A percentile compares a stretch with the other conserved stretches of the same genome.
Conservation (phyloP, 2,888 invertebrate genomes). For the Erpobdella octoculata region DNA sequence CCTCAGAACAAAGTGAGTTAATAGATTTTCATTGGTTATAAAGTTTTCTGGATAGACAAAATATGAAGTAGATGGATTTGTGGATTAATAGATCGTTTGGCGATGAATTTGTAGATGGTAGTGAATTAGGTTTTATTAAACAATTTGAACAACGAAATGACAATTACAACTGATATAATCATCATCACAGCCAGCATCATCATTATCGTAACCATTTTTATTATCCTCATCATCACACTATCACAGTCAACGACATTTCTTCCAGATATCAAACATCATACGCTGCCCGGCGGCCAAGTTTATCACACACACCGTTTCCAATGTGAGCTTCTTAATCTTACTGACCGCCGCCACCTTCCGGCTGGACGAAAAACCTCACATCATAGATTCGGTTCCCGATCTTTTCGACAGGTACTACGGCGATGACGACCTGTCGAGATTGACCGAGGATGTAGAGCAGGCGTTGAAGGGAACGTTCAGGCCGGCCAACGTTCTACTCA, state of each 20-base stretch:
- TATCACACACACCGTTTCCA: conserved; percentile 63
- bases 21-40: no score
- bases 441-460: conserved; percentile 39
- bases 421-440: conserved; percentile 40
- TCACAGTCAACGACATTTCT: neutral
- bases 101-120: no score
- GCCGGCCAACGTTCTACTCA: conserved; percentile 50
- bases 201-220: neutral
- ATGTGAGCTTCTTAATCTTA: conserved; percentile 62
- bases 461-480: conserved; percentile 35
- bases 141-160: no score
- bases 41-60: no score
- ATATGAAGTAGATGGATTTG: no score
- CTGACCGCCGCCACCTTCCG: conserved; percentile 62
- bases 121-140: no score
- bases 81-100: no score
- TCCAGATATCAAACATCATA: conserved; percentile 49
- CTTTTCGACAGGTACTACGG: conserved; percentile 36
- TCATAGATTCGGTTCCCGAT: conserved; percentile 38
- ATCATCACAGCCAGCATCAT: neutral
- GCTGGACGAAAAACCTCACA: conserved; percentile 31
- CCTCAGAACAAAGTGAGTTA: conserved; percentile 50
- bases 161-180: no score
- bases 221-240: neutral
- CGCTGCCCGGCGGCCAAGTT: conserved; percentile 65